Conservation (phyloP, 2,888 invertebrate genomes). For the Dioctria rufipes region DNA sequence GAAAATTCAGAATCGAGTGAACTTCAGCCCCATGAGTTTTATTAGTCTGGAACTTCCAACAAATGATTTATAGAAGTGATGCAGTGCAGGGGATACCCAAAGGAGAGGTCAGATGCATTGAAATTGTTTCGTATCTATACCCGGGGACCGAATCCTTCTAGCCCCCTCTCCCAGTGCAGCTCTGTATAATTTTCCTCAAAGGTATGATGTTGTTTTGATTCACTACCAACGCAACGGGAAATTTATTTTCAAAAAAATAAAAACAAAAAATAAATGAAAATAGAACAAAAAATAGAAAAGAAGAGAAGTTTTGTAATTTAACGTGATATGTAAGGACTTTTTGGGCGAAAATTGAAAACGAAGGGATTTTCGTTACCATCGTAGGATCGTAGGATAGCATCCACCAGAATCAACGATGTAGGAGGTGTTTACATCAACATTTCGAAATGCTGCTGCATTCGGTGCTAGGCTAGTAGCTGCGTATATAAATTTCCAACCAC, state of each 20-base stretch:
- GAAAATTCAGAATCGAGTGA: constrained; percentile 54
- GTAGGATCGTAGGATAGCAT: not conserved
- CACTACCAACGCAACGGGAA: constrained; percentile 43
- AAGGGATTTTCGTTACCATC: constrained; percentile 34
- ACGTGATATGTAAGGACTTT: constrained; percentile 43
- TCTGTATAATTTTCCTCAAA: constrained; percentile 14
- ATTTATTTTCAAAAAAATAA: constrained; percentile 16
- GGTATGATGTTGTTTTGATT: constrained; percentile 20
- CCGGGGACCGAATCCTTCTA: not conserved
- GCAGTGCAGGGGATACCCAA: constrained; percentile 47
- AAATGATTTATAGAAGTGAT: constrained; percentile 52
- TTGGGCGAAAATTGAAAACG: constrained; percentile 40
- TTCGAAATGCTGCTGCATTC: not conserved
- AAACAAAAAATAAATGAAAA: no score
- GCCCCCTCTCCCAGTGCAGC: not conserved
- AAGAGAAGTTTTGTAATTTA: constrained; percentile 36
- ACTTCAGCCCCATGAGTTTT: constrained; percentile 53
- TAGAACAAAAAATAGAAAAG: not conserved
- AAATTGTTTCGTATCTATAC: constrained; percentile 44
- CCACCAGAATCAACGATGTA: not conserved
- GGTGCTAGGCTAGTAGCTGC: not conserved
- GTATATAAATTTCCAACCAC: not conserved
- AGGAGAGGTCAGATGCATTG: constrained; percentile 52
- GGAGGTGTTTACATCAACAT: constrained; percentile 37
- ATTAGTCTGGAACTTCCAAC: constrained; percentile 53